Evolutionary conservation across 1,140 invertebrate species (phyloP).

Genomic region (Lutraria rhynchaena): DNA sequence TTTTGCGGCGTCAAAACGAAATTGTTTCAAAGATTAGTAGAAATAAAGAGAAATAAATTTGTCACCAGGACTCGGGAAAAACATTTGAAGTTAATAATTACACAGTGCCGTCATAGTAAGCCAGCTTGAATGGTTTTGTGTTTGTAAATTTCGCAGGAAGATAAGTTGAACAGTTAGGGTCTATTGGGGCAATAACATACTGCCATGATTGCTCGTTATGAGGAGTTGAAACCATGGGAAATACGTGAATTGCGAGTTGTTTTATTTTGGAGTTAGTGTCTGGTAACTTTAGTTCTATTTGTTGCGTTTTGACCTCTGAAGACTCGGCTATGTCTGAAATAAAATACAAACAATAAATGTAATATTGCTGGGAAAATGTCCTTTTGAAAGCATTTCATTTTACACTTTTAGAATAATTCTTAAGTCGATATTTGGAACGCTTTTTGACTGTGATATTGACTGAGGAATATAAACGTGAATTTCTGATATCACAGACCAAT

Average conservation of each 20-base stretch:
- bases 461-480: no score
- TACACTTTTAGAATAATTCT: no score
- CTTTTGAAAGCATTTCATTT: no score
- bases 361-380: not conserved
- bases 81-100: no score
- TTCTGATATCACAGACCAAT: no score
- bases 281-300: not conserved
- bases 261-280: not conserved
- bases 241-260: not conserved
- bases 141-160: slow-evolving; percentile 3
- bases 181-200: not conserved
- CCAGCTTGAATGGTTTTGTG: not conserved
- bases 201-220: not conserved
- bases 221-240: not conserved
- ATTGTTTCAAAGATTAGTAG: no score
- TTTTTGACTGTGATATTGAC: no score
- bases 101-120: not conserved
- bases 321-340: not conserved
- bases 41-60: no score
- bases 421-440: no score
- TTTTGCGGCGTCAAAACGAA: no score
- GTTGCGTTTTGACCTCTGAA: not conserved
- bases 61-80: no score
- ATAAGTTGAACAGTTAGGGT: not conserved
- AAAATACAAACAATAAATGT: not conserved